Base-by-base conservation (phyloP, 2,113 vertebrate genomes). In the Vulpes ferrilata region DNA sequence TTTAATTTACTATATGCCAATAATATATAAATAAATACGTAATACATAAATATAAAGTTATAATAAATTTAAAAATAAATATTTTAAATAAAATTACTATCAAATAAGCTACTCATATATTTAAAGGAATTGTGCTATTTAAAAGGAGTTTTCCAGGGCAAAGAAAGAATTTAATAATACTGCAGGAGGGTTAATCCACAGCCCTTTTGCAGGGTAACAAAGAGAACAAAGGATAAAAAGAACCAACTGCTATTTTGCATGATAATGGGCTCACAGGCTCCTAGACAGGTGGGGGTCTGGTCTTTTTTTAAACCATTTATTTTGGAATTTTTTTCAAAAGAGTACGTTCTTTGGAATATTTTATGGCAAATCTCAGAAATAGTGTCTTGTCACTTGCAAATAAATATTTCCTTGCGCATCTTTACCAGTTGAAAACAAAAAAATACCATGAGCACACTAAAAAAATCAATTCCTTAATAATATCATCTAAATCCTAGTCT, bases 1-100 rank as follows among this genome's bases (percentile, higher is more conserved):
- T 76, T 55, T 88, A 51, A 78, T 62, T 95, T 71, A n/a, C 32
- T 82, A 22, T 38, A 30, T 64, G 32, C 22, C 43, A 85, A 62
- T 67, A 30, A 67, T 51, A 51, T 32, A 32, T 74, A 48, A 17
- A 32, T 80, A 32, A 65, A 85, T 12, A 65, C 27, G 20, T 51
- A 51, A 65, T 65, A 43, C 23, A 57, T 32, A 82, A 80, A 82
- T 53, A 69, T 60, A 78, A 38, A 82, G 30, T 22, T 95, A 65
- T 57, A 85, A 67, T 43, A 87, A 79, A 69, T 93, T 80, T n/a
- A n/a, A 83, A 48, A 95, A 64, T 69, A 81, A 62, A 48, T 59
- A 48, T 43, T 79, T 88, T 32, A 85, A 88, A 65, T 43, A 65
- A 89, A 88, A 84, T 51, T 30, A 25, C 12, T 67, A n/a, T 67